Evolutionary conservation across 2,888 invertebrate genomes (phyloP).

Genomic region (Vannuccia rotundouncinata): DNA sequence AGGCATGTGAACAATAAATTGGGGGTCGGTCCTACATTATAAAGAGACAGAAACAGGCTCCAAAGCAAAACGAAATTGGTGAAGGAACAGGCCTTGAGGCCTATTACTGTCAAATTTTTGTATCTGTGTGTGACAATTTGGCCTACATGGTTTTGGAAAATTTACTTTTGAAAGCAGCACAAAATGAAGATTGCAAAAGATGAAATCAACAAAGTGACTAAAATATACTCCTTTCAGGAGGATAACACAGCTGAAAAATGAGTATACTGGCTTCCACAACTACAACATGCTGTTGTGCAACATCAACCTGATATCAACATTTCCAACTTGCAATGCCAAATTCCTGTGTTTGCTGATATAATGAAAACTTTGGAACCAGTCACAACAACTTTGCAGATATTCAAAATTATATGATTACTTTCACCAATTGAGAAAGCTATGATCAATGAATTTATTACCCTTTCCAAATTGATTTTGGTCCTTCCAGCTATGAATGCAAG

Average conservation of each 20-base stretch:
- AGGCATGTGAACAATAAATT: too few species aligned
- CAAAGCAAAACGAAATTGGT: too few species aligned
- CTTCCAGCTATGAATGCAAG: constrained; percentile 15
- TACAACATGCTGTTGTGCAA: neutral
- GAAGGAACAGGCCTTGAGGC: too few species aligned
- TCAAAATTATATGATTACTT: constrained; percentile 2
- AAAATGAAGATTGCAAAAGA: constrained; percentile 1
- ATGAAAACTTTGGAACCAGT: neutral
- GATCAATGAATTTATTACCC: constrained; percentile 18
- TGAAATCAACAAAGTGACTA: constrained; percentile 7
- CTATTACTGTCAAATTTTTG: too few species aligned
- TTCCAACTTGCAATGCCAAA: neutral
- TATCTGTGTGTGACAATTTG: too few species aligned
- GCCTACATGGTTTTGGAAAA: constrained; percentile 20
- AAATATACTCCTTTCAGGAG: constrained; percentile 12
- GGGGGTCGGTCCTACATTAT: too few species aligned
- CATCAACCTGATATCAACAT: too few species aligned
- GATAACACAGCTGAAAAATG: constrained; percentile 8
- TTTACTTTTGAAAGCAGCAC: constrained; percentile 15
- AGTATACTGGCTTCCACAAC: constrained; percentile 10
- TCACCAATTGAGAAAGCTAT: constrained; percentile 24
- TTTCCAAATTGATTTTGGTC: constrained; percentile 12
- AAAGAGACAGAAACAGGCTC: too few species aligned
- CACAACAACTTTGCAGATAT: constrained; percentile 8
- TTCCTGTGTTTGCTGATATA: constrained; percentile 13